Evolutionary conservation across 1,140 invertebrate species (phyloP).

Genomic region (Dysdera silvatica): DNA sequence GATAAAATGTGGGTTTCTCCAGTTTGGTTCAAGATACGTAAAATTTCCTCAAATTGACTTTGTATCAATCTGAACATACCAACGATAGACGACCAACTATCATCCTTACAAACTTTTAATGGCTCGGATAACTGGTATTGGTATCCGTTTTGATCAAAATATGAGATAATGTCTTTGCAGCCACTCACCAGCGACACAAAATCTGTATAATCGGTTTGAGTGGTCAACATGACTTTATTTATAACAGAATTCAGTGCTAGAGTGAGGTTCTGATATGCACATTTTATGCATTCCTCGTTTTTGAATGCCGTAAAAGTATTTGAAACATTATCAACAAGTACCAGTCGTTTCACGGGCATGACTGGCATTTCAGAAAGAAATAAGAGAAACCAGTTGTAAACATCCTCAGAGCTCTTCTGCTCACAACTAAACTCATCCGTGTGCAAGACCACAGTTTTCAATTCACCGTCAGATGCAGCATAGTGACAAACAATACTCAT

Average conservation of each 20-base stretch:
- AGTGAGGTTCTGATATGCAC: neutral
- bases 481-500: slow-evolving; percentile 10
- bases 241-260: neutral
- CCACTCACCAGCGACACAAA: slow-evolving; percentile 5
- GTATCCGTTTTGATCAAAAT: slow-evolving; percentile 1
- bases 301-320: slow-evolving; percentile 1
- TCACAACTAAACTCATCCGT: slow-evolving; percentile 24
- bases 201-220: slow-evolving; percentile 6
- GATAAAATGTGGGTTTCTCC: slow-evolving; percentile 6
- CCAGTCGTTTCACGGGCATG: slow-evolving; percentile 6
- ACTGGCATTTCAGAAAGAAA: slow-evolving; percentile 17
- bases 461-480: neutral
- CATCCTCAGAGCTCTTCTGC: neutral
- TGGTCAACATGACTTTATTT: neutral
- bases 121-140: neutral
- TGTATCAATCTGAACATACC: slow-evolving; percentile 9
- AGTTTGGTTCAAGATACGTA: slow-evolving; percentile 6
- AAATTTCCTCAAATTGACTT: slow-evolving; percentile 14
- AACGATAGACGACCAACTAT: slow-evolving; percentile 17
- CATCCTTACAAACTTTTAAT: neutral
- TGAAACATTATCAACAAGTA: slow-evolving; percentile 9
- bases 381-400: neutral
- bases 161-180: neutral
- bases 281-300: slow-evolving; percentile 11
- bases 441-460: slow-evolving; percentile 12